A percentile compares a stretch with the other conserved stretches of the same genome.
Evolutionary conservation across 2,797 vertebrate species (phyloP).

Genomic region (Anniella stebbinsi): DNA sequence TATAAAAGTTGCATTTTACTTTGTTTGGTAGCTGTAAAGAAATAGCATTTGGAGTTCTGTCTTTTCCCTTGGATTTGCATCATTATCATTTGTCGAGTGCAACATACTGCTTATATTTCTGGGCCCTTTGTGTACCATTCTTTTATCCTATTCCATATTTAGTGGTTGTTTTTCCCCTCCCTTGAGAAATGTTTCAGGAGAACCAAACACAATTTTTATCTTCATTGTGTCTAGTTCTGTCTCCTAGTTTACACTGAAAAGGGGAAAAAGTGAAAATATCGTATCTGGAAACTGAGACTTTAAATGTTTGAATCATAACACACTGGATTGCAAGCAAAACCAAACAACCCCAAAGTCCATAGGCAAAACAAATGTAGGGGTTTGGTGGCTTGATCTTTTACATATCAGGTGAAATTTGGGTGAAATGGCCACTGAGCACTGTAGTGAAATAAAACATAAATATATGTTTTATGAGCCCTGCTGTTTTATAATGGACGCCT

Average conservation of each 20-base stretch:
- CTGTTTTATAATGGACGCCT: conserved; percentile 55
- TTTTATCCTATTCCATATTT: background rate
- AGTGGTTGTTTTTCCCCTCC: background rate
- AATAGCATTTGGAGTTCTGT: background rate
- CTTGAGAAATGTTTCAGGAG: background rate
- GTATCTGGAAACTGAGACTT: background rate
- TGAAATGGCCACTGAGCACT: background rate
- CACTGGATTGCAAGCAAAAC: background rate
- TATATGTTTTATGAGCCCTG: background rate
- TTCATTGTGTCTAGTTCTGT: background rate
- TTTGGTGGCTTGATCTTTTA: background rate
- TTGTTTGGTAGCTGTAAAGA: background rate
- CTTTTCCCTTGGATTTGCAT: background rate
- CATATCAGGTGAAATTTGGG: background rate
- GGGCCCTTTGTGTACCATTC: background rate
- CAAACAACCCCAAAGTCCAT: background rate
- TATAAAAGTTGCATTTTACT: background rate
- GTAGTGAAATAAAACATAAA: conserved; percentile 25
- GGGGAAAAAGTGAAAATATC: background rate
- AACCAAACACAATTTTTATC: background rate
- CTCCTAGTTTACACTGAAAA: background rate
- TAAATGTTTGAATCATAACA: background rate
- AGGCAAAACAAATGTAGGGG: no score
- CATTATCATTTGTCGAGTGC: background rate
- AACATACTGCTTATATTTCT: background rate